Conservation (phyloP, 2,113 vertebrate genomes). For the Glaucomys volans region DNA sequence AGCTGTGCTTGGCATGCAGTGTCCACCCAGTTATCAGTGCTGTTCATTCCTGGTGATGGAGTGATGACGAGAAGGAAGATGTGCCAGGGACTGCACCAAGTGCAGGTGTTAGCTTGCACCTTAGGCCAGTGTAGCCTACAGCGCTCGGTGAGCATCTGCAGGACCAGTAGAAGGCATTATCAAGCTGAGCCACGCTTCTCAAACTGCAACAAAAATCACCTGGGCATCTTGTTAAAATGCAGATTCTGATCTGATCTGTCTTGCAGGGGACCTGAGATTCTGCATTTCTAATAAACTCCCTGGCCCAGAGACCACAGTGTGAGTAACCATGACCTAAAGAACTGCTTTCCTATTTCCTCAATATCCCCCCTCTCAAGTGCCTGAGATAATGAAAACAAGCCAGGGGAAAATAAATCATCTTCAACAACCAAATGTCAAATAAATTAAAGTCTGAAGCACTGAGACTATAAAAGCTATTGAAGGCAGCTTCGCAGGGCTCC, state of each 20-base stretch:
- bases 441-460: conserved; percentile 76
- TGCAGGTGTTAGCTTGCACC: not conserved
- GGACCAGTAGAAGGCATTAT: not conserved
- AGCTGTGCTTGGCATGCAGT: not conserved
- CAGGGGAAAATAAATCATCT: conserved; percentile 75
- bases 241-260: not conserved
- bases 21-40: not conserved
- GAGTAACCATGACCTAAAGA: not conserved
- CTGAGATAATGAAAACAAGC: conserved; percentile 69
- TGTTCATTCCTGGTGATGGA: not conserved
- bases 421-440: conserved; percentile 77
- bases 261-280: not conserved
- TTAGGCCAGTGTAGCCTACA: not conserved
- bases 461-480: conserved; percentile 73
- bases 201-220: not conserved
- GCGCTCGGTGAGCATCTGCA: not conserved
- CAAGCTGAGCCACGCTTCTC: not conserved
- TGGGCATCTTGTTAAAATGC: not conserved
- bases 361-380: conserved; percentile 51
- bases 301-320: conserved; percentile 12
- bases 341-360: conserved; percentile 53
- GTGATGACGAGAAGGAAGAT: not conserved
- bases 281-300: not conserved
- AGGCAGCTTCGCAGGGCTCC: conserved; percentile 44
- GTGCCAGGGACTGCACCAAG: fast-evolving